Conservation (phyloP, 2,888 invertebrate species). For the Sphaeridia pumilis region DNA sequence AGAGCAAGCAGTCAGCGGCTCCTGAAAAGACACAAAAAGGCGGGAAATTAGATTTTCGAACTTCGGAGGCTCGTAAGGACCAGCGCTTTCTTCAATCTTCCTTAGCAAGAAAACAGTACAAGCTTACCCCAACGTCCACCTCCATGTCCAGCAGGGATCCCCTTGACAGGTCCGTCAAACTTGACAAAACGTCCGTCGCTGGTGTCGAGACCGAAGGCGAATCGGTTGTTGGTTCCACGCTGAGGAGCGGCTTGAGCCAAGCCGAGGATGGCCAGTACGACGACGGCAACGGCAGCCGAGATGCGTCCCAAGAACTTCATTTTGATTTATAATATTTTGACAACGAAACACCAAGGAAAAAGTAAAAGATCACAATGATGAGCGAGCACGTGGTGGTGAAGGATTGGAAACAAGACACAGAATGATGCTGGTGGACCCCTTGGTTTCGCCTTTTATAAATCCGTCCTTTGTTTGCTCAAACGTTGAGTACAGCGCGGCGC, state of each 20-base stretch:
- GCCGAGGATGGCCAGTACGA: slow-evolving; percentile 11
- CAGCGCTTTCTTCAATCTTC: background rate
- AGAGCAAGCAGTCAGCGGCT: slow-evolving; percentile 15
- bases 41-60: background rate
- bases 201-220: slow-evolving; percentile 14
- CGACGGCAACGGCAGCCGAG: slow-evolving; percentile 10
- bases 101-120: background rate
- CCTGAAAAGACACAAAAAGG: slow-evolving; percentile 2
- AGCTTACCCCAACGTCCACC: slow-evolving; percentile 14
- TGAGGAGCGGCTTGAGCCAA: background rate
- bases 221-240: slow-evolving; percentile 9
- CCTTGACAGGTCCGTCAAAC: slow-evolving; percentile 16
- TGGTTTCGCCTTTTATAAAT: background rate
- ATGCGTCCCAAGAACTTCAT: slow-evolving; percentile 13
- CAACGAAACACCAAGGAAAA: background rate
- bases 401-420: background rate
- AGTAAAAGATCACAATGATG: background rate
- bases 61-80: too few species aligned
- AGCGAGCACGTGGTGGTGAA: background rate
- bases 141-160: slow-evolving; percentile 13
- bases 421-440: background rate
- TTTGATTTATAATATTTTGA: background rate
- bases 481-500: too few species aligned
- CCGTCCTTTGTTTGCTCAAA: too few species aligned
- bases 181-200: slow-evolving; percentile 12